phyloP scores from a whole-genome alignment of 2,113 vertebrate species.

The Microcebus griseorufus region DNA sequence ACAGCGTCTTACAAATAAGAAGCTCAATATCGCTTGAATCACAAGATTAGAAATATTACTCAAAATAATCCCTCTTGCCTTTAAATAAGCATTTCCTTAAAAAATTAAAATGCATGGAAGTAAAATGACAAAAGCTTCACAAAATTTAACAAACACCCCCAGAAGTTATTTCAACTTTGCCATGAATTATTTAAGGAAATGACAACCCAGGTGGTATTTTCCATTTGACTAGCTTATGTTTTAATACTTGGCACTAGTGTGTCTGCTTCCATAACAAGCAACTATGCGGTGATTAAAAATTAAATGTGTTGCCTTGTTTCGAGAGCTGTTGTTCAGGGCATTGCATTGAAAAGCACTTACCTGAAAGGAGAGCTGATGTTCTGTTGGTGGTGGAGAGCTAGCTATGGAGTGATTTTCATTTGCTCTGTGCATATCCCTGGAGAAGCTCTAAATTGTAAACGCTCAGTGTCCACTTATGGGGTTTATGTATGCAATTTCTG shows the following conservation, averaged over 20 bases:
- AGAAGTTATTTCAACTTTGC: not conserved
- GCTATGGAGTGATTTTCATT: slow-evolving; percentile 1
- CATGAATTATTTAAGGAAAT: not conserved
- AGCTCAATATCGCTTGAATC: not conserved
- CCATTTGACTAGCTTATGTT: not conserved
- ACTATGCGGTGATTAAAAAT: slow-evolving; percentile 42
- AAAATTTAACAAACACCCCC: not conserved
- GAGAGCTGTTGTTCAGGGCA: not conserved
- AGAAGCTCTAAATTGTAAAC: slow-evolving; percentile 39
- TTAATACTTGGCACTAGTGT: not conserved
- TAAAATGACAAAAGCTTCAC: not conserved
- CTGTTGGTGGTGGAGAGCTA: not conserved
- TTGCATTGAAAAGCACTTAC: slow-evolving; percentile 34
- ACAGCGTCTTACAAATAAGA: not conserved
- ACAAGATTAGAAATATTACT: not conserved
- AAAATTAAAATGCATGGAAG: not conserved
- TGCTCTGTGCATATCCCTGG: not conserved
- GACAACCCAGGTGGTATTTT: not conserved
- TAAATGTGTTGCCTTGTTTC: not conserved
- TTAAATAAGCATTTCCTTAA: not conserved
- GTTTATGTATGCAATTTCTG: slow-evolving; percentile 42
- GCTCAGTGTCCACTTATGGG: slow-evolving; percentile 5
- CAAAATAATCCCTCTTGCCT: not conserved
- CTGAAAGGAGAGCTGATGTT: not conserved
- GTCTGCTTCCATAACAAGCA: not conserved